phyloP scores from a whole-genome alignment of 1,140 invertebrate genomes.

The Orussus abietinus region DNA sequence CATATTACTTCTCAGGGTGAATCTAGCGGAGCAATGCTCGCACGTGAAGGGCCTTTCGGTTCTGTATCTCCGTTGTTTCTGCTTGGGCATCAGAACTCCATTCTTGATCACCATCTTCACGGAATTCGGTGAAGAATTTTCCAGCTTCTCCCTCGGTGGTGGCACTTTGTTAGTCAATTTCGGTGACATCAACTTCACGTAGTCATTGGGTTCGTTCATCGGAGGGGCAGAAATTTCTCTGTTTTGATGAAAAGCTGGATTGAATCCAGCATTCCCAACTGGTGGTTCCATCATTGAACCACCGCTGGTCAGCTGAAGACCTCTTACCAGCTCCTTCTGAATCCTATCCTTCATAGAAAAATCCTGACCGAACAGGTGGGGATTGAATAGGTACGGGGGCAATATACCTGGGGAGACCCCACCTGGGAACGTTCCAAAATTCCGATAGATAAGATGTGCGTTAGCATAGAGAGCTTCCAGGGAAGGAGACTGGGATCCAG shows the following conservation, averaged over 20 bases:
- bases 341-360: slow-evolving; percentile 62
- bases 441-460: slow-evolving; percentile 51
- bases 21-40: slow-evolving; percentile 82
- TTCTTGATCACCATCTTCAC: slow-evolving; percentile 89
- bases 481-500: slow-evolving; percentile 32
- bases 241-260: slow-evolving; percentile 25
- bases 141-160: slow-evolving; percentile 31
- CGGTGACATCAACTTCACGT: slow-evolving; percentile 27
- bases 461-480: slow-evolving; percentile 54
- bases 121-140: slow-evolving; percentile 54
- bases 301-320: slow-evolving; percentile 65
- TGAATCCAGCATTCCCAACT: slow-evolving; percentile 28
- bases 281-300: slow-evolving; percentile 59
- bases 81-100: slow-evolving; percentile 82
- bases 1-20: slow-evolving; percentile 89
- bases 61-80: slow-evolving; percentile 83
- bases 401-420: slow-evolving; percentile 41
- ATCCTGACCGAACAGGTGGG: slow-evolving; percentile 57
- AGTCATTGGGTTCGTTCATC: slow-evolving; percentile 25
- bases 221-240: slow-evolving; percentile 21
- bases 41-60: slow-evolving; percentile 89
- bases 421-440: slow-evolving; percentile 50
- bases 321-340: slow-evolving; percentile 63
- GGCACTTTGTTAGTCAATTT: slow-evolving; percentile 18
- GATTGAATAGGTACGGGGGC: slow-evolving; percentile 57